Base-by-base conservation (phyloP, 2,888 invertebrate species). In the Drosophila helvetica region DNA sequence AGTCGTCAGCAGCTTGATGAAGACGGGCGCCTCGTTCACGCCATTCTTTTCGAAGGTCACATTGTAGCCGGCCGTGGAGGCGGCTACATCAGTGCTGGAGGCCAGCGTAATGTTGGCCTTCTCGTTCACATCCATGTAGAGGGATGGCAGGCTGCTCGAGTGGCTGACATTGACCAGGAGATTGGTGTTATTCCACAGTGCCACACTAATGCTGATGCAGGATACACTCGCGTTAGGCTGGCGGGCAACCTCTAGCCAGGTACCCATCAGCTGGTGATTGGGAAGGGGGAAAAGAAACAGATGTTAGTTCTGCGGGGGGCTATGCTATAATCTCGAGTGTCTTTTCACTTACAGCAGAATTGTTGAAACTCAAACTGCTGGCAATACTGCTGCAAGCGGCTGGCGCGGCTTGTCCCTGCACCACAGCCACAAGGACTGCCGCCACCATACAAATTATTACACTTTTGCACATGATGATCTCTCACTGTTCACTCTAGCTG, bases 381-480 rank as follows among this genome's bases (percentile, higher is more conserved):
- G 47, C 43, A 1, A 10, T 1, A 0, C 45, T 51, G 54, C 83
- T 86, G n/a, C 9, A 9, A 5, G 0, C 7, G 1, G 12, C 19
- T n/a, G 70, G 74, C n/a, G 52, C 1, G 1, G 48, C 33, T 46
- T 71, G 59, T 30, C 57, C 76, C 17, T 38, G 38, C 12, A 74
- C 3, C 10, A 68, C 45, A 19, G 73, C 69, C 64, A 84, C 59
- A 7, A 54, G 22, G 65, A 73, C 73, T 3, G 59, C 47, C 10
- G 74, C 53, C 19, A 74, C 22, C 4, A 65, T 25, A 33, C 50
- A 48, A 45, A 66, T 65, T 25, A 66, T 77, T 66, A 78, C 76
- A 77, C 61, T 68, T 52, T 86, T 84, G 57, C 64, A 84, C 83
- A 84, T 79, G 67, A 69, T 83, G 69, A 69, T 83, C 22, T 60